These are phyloP conservation scores for Gobio gobio DNA, from an alignment of 2,113 vertebrate genomes.

Conservation along the genomic window DNA sequence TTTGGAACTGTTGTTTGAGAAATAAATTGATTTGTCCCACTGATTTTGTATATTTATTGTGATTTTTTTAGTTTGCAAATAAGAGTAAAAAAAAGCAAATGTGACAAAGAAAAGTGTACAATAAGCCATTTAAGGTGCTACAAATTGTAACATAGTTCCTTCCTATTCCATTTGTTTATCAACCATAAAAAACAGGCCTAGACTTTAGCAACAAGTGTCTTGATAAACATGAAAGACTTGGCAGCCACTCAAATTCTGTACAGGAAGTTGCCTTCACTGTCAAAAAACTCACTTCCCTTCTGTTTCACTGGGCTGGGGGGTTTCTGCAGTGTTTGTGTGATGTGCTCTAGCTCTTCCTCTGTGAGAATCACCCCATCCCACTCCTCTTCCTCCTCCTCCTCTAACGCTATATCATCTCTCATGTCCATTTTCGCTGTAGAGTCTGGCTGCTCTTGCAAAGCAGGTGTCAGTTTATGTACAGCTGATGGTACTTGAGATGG, in stretches of 20 bases:
- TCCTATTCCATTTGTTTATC: too few species aligned
- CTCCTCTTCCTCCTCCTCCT: constrained; percentile 41
- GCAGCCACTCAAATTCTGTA: constrained; percentile 77
- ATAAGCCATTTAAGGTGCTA: neutral
- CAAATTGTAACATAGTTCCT: neutral
- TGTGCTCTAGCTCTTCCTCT: constrained; percentile 65
- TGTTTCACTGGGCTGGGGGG: constrained; percentile 65
- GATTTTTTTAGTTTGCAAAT: neutral
- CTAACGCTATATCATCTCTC: neutral
- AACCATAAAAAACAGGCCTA: neutral
- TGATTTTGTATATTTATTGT: constrained; percentile 2
- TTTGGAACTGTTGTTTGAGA: constrained; percentile 67
- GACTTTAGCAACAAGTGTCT: neutral
- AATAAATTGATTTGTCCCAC: constrained; percentile 74
- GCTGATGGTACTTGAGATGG: constrained; percentile 11
- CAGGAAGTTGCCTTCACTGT: constrained; percentile 80
- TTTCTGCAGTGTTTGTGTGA: constrained; percentile 43
- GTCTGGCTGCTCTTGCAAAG: neutral
- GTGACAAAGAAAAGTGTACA: neutral
- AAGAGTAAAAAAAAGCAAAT: neutral
- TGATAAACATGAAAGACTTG: neutral
- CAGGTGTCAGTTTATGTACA: constrained; percentile 30
- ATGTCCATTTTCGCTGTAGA: constrained; percentile 18
- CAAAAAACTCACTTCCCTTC: constrained; percentile 80
- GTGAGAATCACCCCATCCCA: constrained; percentile 68